phyloP scores from a whole-genome alignment of 2,113 vertebrate genomes.

The Bubo scandiacus region DNA sequence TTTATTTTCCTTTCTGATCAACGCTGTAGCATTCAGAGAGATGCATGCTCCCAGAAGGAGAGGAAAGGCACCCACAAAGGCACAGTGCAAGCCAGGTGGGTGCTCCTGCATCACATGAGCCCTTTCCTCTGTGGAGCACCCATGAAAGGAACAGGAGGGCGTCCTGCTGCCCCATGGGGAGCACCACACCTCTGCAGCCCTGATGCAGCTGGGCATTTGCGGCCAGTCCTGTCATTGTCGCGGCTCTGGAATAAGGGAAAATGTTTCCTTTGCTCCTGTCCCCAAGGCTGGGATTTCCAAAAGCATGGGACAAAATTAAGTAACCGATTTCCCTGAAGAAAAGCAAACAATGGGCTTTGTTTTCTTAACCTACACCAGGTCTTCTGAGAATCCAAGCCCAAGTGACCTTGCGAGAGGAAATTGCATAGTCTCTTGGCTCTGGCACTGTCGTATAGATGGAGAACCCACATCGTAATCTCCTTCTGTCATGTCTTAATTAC shows the following conservation, averaged over 20 bases:
- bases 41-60: background rate
- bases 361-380: background rate
- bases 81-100: background rate
- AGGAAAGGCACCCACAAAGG: background rate
- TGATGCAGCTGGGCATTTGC: background rate
- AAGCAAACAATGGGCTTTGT: background rate
- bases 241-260: background rate
- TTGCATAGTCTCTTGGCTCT: background rate
- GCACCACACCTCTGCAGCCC: background rate
- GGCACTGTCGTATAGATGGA: background rate
- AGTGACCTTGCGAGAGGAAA: background rate
- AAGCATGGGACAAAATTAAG: background rate
- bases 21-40: background rate
- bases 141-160: background rate
- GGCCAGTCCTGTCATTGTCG: background rate
- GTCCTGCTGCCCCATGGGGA: background rate
- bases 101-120: background rate
- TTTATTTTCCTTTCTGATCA: background rate
- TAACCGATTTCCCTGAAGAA: background rate
- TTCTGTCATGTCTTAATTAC: conserved; percentile 9
- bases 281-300: background rate
- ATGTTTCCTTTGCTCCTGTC: background rate
- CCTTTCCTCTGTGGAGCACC: background rate
- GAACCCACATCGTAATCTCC: background rate
- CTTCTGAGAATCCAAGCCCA: background rate